Evolutionary conservation across 2,888 invertebrate genomes (phyloP).

Genomic region (Sminthurides aquaticus): DNA sequence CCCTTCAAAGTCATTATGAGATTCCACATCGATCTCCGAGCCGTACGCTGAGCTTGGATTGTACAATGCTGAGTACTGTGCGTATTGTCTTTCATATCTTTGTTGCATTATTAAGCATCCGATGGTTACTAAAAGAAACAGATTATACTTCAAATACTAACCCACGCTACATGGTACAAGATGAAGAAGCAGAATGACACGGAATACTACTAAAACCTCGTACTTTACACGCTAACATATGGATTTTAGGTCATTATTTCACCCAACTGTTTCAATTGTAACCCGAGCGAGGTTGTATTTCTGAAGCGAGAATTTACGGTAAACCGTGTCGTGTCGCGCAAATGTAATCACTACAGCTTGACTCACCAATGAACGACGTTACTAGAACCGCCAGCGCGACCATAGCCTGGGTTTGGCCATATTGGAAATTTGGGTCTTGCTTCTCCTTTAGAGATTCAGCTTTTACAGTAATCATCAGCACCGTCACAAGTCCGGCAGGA

Average conservation of each 20-base stretch:
- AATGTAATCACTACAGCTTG: too few species aligned
- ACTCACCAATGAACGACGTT: conserved; percentile 68
- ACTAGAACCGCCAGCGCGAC: conserved; percentile 67
- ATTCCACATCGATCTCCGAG: conserved; percentile 14
- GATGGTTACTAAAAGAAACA: conserved; percentile 58
- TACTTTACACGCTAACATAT: too few species aligned
- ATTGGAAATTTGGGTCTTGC: conserved; percentile 67
- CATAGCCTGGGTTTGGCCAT: conserved; percentile 68
- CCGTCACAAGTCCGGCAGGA: conserved; percentile 60
- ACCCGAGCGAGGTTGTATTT: too few species aligned
- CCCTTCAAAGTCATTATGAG: neutral
- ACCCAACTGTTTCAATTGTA: too few species aligned
- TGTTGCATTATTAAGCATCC: conserved; percentile 76
- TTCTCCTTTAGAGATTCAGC: conserved; percentile 54
- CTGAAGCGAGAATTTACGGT: neutral
- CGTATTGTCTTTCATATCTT: conserved; percentile 64
- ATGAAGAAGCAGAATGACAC: too few species aligned
- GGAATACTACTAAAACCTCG: too few species aligned
- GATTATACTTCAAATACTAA: too few species aligned
- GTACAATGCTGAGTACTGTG: conserved; percentile 52
- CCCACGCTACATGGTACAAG: too few species aligned
- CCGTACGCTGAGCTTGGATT: neutral
- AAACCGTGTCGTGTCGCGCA: neutral
- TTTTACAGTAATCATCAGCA: conserved; percentile 56
- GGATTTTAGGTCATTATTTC: too few species aligned